phyloP scores from a whole-genome alignment of 2,888 invertebrate species.

The Apomyelois bistriatella region DNA sequence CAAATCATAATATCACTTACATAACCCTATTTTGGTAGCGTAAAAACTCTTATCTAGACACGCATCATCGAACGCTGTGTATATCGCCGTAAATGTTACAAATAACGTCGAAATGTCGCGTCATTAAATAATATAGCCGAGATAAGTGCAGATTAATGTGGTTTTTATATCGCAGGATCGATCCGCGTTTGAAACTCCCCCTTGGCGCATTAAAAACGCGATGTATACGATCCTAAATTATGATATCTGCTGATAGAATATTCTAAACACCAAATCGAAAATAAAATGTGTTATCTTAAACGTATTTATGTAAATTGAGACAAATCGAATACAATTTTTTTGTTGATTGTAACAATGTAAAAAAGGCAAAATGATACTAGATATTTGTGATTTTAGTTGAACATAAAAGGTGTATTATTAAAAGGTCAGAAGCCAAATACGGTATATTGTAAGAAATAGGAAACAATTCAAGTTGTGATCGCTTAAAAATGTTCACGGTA shows the following conservation, averaged over 20 bases:
- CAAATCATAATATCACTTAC: conserved; percentile 46
- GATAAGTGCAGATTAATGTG: conserved; percentile 77
- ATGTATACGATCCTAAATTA: conserved; percentile 63
- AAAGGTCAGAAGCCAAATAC: no score
- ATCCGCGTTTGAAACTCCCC: conserved; percentile 52
- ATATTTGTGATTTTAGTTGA: no score
- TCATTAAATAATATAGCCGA: conserved; percentile 76
- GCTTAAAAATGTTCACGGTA: background rate
- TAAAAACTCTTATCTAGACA: conserved; percentile 61
- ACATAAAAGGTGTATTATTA: no score
- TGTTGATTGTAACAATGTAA: no score
- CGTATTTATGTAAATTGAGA: background rate
- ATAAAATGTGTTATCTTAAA: conserved; percentile 17
- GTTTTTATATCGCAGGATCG: conserved; percentile 68
- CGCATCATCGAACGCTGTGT: conserved; percentile 51
- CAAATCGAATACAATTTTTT: no score
- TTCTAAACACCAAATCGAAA: conserved; percentile 24
- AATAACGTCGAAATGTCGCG: conserved; percentile 73
- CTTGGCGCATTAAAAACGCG: conserved; percentile 57
- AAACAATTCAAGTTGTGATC: no score
- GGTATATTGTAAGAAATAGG: no score
- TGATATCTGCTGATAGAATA: conserved; percentile 45
- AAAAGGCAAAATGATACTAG: no score
- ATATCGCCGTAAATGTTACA: conserved; percentile 69
- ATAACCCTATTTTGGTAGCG: conserved; percentile 38